These are phyloP conservation scores for Pogonognathellus flavescens DNA, from an alignment of 1,140 invertebrate genomes.

Conservation along the genomic window DNA sequence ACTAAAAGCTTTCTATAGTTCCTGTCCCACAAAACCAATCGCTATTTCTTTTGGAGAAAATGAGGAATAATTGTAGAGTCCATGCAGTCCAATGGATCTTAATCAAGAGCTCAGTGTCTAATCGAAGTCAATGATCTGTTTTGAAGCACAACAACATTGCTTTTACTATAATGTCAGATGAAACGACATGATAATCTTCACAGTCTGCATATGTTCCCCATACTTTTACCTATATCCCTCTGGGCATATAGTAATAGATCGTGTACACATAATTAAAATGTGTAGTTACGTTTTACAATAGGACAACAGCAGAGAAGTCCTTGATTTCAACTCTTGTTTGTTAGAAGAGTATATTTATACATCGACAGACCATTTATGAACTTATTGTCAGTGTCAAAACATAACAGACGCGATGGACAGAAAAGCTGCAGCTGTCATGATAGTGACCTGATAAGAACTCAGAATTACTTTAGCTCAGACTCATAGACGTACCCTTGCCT, in stretches of 20 bases:
- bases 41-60: background rate
- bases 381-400: slow-evolving; percentile 39
- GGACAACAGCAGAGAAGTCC: background rate
- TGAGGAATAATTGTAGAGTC: background rate
- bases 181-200: background rate
- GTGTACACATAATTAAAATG: too few relatives aligned
- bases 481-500: slow-evolving; percentile 10
- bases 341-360: too few relatives aligned
- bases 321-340: slow-evolving; percentile 1
- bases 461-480: background rate
- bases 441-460: slow-evolving; percentile 65
- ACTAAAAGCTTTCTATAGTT: too few relatives aligned
- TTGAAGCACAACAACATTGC: background rate
- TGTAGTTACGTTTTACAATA: too few relatives aligned
- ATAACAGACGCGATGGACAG: slow-evolving; percentile 31
- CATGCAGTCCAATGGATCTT: background rate
- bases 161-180: background rate
- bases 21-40: too few relatives aligned
- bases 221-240: too few relatives aligned
- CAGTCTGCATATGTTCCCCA: background rate
- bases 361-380: background rate
- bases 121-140: slow-evolving; percentile 23
- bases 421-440: slow-evolving; percentile 65
- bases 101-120: slow-evolving; percentile 10
- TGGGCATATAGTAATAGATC: too few relatives aligned